phyloP scores from a whole-genome alignment of 2,888 invertebrate genomes.

The Dicyrtomina minuta region DNA sequence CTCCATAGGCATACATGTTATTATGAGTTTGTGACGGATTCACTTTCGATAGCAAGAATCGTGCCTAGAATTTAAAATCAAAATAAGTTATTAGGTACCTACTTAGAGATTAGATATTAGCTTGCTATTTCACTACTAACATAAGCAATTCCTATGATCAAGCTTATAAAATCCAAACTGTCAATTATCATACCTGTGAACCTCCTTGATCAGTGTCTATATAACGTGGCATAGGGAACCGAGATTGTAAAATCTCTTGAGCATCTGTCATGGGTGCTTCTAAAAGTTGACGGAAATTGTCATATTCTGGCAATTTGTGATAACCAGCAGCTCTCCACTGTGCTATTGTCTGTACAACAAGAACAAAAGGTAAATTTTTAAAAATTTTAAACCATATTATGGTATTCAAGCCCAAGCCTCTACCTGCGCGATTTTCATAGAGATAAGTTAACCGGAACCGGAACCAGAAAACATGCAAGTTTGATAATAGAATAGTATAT shows the following conservation, averaged over 20 bases:
- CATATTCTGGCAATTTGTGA: conserved; percentile 96
- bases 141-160: background rate
- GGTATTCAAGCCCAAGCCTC: no score
- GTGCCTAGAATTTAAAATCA: conserved; percentile 65
- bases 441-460: no score
- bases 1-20: conserved; percentile 90
- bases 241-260: conserved; percentile 88
- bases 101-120: background rate
- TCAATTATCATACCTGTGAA: conserved; percentile 67
- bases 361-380: background rate
- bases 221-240: conserved; percentile 98
- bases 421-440: no score
- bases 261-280: conserved; percentile 97
- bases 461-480: no score
- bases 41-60: conserved; percentile 96
- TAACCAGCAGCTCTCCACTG: conserved; percentile 95
- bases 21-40: conserved; percentile 99
- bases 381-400: no score
- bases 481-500: no score
- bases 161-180: background rate
- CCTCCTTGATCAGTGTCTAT: conserved; percentile 99
- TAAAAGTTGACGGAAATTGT: conserved; percentile 92
- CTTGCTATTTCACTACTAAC: no score
- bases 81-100: background rate
- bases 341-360: conserved; percentile 79